Conservation (phyloP, 2,113 vertebrate species). For the Poecilia latipinna region DNA sequence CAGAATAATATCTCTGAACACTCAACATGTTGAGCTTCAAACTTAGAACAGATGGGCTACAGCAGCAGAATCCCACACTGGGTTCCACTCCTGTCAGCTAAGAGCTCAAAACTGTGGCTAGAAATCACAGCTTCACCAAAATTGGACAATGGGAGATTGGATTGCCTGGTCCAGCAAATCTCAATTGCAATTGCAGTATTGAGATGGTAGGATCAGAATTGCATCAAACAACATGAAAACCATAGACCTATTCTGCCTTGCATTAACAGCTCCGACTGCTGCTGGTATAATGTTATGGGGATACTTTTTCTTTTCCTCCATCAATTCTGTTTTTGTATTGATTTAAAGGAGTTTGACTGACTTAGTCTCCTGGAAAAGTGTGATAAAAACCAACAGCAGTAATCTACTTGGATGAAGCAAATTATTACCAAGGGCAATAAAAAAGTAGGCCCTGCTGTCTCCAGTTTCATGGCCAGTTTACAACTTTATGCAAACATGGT, state of each 20-base stretch:
- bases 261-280: not conserved
- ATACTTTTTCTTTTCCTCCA: conserved; percentile 13
- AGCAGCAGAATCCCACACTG: no score
- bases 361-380: conserved; percentile 31
- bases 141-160: no score
- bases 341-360: conserved; percentile 31
- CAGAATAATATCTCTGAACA: not conserved
- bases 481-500: conserved; percentile 73
- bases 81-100: no score
- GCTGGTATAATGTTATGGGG: not conserved
- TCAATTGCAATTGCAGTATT: no score
- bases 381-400: conserved; percentile 52
- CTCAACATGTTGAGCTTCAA: no score
- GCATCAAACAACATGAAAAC: not conserved
- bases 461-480: conserved; percentile 66
- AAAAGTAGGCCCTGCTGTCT: conserved; percentile 61
- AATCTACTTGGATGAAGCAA: conserved; percentile 55
- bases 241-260: not conserved
- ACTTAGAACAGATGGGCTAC: no score
- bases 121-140: no score
- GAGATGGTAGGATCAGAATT: no score
- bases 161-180: no score
- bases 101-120: no score
- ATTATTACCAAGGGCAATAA: conserved; percentile 71
- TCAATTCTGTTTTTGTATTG: conserved; percentile 14